Evolutionary conservation across 2,797 vertebrate genomes (phyloP), one percentile per base, ranked within the genome.

Genomic region (Sebastes elongatus): DNA sequence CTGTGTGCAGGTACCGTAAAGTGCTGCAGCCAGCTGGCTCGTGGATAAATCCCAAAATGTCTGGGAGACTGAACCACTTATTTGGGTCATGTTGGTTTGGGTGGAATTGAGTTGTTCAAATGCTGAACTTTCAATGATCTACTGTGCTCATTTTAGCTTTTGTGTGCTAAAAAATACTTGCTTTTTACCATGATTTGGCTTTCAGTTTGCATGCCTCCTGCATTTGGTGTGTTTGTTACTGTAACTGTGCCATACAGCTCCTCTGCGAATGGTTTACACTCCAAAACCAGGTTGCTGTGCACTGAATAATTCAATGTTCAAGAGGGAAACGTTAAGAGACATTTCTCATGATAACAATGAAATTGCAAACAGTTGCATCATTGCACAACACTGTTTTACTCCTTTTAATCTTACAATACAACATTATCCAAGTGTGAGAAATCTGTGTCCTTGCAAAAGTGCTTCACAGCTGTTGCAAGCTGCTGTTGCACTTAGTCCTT

Each of bases 281-380:
- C 30, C 61, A 76, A 80, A 88, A 82, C 14, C 82, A 84, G 81
- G 77, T 88, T 86, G 74, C 78, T 66, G 59, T 60, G 61, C 66
- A 10, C 70, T 91, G 80, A 90, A 93, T 91, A 86, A 89, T 90
- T 85, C 66, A 89, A 6, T 23, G 61, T 74, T 86, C 61, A 75
- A 74, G 52, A 72, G 52, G 77, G 74, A 80, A 87, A 80, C 3
- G 2, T 73, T 75, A 83, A 81, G 74, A 85, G 60, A 78, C 59
- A 71, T 89, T 90, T 88, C 82, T 82, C 73, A 27, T 67, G 76
- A 71, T 79, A 90, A 91, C 84, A 90, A 86, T 88, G 52, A 72
- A 77, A 74, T 92, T 93, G 78, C 90, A 80, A 88, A 82, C 42
- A 73, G 78, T 94, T 95, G 88, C 91, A 88, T 94, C 92, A 94